A percentile compares a stretch with the other conserved stretches of the same genome.
These are phyloP conservation scores for Drosophila oshimai DNA, from an alignment of 1,140 invertebrate genomes.

Conservation along the genomic window DNA sequence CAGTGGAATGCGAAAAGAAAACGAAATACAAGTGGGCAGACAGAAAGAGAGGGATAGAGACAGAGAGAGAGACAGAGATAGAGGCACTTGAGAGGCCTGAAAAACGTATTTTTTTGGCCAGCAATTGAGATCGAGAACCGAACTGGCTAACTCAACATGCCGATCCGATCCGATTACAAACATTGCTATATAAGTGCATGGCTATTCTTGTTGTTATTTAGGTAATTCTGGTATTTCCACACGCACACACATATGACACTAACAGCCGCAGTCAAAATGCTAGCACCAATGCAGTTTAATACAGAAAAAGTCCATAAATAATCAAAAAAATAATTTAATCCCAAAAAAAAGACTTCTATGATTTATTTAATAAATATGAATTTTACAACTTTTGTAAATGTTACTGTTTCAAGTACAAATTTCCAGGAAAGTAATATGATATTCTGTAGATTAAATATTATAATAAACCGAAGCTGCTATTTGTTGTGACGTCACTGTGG, in stretches of 20 bases:
- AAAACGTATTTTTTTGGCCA: conserved; percentile 47
- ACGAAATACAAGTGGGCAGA: conserved; percentile 46
- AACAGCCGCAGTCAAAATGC: not conserved
- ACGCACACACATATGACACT: conserved; percentile 18
- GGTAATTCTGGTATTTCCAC: conserved; percentile 62
- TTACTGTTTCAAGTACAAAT: too few relatives aligned
- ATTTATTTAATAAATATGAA: too few relatives aligned
- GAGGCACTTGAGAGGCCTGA: not conserved
- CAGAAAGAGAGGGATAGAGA: conserved; percentile 24
- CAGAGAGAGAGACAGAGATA: not conserved
- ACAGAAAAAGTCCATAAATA: too few relatives aligned
- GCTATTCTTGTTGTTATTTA: conserved; percentile 49
- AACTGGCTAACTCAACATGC: conserved; percentile 33
- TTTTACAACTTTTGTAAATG: too few relatives aligned
- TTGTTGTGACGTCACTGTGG: not conserved
- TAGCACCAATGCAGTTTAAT: not conserved
- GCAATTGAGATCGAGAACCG: conserved; percentile 45
- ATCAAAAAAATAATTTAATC: too few relatives aligned
- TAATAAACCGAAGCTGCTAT: not conserved
- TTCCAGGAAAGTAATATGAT: too few relatives aligned
- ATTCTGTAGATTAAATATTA: too few relatives aligned
- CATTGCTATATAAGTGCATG: conserved; percentile 34
- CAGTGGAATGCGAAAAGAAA: conserved; percentile 75
- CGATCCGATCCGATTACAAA: conserved; percentile 50
- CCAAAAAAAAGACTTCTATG: too few relatives aligned